phyloP scores from a whole-genome alignment of 2,797 vertebrate genomes.

The Lithobates pipiens region DNA sequence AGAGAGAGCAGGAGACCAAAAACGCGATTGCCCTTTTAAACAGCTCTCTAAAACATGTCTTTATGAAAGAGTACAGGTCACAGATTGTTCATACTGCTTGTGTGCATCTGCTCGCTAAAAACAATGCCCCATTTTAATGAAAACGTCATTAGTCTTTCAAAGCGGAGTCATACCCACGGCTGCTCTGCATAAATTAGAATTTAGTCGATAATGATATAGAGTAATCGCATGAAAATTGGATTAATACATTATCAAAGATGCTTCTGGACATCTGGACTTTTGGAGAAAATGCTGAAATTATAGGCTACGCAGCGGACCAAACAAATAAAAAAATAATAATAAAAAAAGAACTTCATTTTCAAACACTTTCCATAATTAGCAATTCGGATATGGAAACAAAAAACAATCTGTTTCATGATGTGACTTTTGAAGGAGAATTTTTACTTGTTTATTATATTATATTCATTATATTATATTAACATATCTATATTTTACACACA shows the following conservation, averaged over 20 bases:
- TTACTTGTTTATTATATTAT: constrained; percentile 55
- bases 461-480: too few species aligned
- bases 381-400: constrained; percentile 72
- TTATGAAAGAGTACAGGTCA: constrained; percentile 64
- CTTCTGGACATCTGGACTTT: constrained; percentile 50
- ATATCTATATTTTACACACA: too few species aligned
- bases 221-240: constrained; percentile 62
- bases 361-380: constrained; percentile 70
- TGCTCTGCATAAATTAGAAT: constrained; percentile 65
- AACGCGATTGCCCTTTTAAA: constrained; percentile 20
- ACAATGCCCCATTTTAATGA: constrained; percentile 66
- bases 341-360: constrained; percentile 58
- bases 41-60: constrained; percentile 58
- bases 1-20: not conserved
- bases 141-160: constrained; percentile 62
- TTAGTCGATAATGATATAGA: constrained; percentile 65
- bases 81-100: constrained; percentile 68
- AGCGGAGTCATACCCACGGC: constrained; percentile 53
- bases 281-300: constrained; percentile 59
- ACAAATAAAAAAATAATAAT: constrained; percentile 6
- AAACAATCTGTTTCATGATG: constrained; percentile 73
- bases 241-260: constrained; percentile 63
- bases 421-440: constrained; percentile 76
- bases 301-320: constrained; percentile 49
- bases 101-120: constrained; percentile 68